A percentile compares a stretch with the other conserved stretches of the same genome.
Evolutionary conservation across 2,888 invertebrate genomes (phyloP).

Genomic region (Teleogryllus oceanicus): DNA sequence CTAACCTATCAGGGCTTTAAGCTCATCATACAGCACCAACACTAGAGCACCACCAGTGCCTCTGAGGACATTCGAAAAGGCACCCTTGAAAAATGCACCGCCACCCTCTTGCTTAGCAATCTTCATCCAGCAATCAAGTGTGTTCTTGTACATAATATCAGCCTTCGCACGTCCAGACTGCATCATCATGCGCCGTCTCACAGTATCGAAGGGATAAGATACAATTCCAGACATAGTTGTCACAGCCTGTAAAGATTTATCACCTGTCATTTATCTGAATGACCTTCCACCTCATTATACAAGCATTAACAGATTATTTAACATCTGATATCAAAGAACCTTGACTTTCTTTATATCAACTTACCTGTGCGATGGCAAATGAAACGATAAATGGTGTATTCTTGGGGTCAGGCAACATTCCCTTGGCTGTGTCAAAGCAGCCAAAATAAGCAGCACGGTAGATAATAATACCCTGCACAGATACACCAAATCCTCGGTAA

Average conservation of each 20-base stretch:
- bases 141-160: conserved; percentile 85
- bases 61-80: conserved; percentile 89
- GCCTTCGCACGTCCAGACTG: conserved; percentile 83
- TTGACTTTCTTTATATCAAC: too few relatives aligned
- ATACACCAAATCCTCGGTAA: conserved; percentile 52
- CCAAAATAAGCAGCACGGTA: conserved; percentile 53
- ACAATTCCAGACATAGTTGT: conserved; percentile 88
- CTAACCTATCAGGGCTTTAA: conserved; percentile 60
- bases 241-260: conserved; percentile 56
- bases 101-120: conserved; percentile 80
- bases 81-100: conserved; percentile 93
- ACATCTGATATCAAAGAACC: too few relatives aligned
- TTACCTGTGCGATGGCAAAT: conserved; percentile 45
- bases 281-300: too few relatives aligned
- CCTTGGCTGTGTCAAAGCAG: conserved; percentile 51
- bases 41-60: conserved; percentile 94
- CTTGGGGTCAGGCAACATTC: conserved; percentile 48
- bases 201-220: conserved; percentile 95
- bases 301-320: too few relatives aligned
- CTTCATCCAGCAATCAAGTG: conserved; percentile 86
- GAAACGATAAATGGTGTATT: conserved; percentile 48
- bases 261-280: too few relatives aligned
- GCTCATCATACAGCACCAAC: conserved; percentile 86
- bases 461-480: conserved; percentile 52
- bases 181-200: conserved; percentile 98